Conservation (phyloP, 1,140 invertebrate species). For the Notospermus geniculatus region DNA sequence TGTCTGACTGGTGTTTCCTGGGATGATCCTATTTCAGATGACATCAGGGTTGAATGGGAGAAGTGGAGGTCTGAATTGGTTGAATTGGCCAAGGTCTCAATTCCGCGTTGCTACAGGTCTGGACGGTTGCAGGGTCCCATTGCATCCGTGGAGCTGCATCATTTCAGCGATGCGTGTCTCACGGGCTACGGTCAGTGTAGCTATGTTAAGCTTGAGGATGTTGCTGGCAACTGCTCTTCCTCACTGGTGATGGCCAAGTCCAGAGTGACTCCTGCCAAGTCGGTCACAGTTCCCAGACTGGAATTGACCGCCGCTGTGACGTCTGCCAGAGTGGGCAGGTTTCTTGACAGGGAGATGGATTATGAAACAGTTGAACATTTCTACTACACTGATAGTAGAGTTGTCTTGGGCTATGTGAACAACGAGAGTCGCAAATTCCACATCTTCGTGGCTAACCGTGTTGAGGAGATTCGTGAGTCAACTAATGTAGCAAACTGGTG, state of each 20-base stretch:
- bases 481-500: constrained; percentile 19
- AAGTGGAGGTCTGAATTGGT: constrained; percentile 16
- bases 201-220: constrained; percentile 36
- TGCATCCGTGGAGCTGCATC: constrained; percentile 15
- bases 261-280: constrained; percentile 22
- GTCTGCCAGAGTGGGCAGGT: constrained; percentile 22
- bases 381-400: constrained; percentile 25
- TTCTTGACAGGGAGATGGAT: constrained; percentile 18
- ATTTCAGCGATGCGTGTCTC: no score
- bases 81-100: constrained; percentile 10
- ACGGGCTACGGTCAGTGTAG: no score
- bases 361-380: constrained; percentile 4
- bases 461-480: constrained; percentile 22
- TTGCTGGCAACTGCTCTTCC: constrained; percentile 11
- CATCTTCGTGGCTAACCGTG: constrained; percentile 24
- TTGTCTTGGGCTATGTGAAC: constrained; percentile 18
- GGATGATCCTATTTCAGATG: constrained; percentile 19
- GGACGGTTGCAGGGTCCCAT: constrained; percentile 25
- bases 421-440: constrained; percentile 26
- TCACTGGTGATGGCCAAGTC: constrained; percentile 27
- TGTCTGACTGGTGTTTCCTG: constrained; percentile 21
- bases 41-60: constrained; percentile 13
- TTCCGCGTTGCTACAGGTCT: constrained; percentile 18
- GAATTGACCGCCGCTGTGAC: constrained; percentile 27
- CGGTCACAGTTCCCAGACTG: constrained; percentile 22